Conservation (phyloP, 2,113 vertebrate species). For the Perca fluviatilis region DNA sequence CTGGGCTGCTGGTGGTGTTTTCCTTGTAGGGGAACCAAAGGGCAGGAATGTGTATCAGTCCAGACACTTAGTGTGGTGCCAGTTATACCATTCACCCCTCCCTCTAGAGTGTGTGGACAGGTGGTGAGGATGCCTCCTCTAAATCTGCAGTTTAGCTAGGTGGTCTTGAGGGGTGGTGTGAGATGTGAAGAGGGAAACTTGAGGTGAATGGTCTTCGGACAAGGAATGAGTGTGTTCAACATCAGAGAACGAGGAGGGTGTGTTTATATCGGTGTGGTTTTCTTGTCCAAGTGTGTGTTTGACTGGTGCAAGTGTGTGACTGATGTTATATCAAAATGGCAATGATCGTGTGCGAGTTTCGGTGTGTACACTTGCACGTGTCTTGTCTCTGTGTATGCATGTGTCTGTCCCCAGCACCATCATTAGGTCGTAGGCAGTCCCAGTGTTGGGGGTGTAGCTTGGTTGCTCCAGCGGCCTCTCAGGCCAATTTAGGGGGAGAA, state of each 20-base stretch:
- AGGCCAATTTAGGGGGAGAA: constrained; percentile 82
- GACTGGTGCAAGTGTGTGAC: constrained; percentile 49
- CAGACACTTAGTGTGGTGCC: constrained; percentile 63
- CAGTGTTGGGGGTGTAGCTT: constrained; percentile 69
- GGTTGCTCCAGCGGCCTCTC: constrained; percentile 68
- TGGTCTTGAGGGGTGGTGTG: constrained; percentile 49
- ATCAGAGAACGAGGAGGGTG: constrained; percentile 38
- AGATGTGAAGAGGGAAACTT: constrained; percentile 70
- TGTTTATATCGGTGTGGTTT: constrained; percentile 70
- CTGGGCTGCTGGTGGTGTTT: constrained; percentile 57
- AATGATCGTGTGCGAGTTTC: constrained; percentile 51
- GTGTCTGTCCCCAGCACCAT: constrained; percentile 51
- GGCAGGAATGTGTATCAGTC: constrained; percentile 62
- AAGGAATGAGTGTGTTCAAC: constrained; percentile 68
- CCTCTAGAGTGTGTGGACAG: constrained; percentile 50
- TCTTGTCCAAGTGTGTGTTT: constrained; percentile 66
- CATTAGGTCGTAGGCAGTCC: constrained; percentile 78
- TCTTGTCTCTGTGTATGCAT: constrained; percentile 14
- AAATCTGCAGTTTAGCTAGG: constrained; percentile 63
- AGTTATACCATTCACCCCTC: constrained; percentile 70
- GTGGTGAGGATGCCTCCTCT: constrained; percentile 60
- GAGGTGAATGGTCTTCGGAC: constrained; percentile 70
- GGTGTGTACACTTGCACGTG: constrained; percentile 14
- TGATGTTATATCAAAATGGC: constrained; percentile 61
- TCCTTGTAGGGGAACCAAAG: constrained; percentile 57